Evolutionary conservation across 2,113 vertebrate genomes (phyloP).

Genomic region (Columba livia): DNA sequence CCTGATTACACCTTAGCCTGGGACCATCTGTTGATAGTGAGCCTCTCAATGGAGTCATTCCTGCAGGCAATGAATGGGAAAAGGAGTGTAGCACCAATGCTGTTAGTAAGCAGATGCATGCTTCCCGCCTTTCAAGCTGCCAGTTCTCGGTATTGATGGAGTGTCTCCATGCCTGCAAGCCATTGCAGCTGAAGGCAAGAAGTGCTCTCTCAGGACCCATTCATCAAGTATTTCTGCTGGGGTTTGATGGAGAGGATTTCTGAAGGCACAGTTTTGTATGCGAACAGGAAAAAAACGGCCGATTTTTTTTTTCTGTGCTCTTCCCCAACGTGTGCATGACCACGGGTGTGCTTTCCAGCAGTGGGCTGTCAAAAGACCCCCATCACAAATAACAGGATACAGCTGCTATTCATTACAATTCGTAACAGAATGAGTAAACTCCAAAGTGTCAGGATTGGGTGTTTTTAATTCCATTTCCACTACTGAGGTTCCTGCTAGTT

Average conservation of each 20-base stretch:
- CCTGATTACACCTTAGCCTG: conserved; percentile 74
- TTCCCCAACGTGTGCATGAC: background rate
- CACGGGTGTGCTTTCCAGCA: background rate
- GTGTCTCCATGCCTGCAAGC: conserved; percentile 61
- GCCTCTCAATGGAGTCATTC: conserved; percentile 68
- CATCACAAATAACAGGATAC: conserved; percentile 36
- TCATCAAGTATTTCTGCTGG: conserved; percentile 68
- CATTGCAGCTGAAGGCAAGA: conserved; percentile 63
- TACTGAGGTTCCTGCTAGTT: background rate
- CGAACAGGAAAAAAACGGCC: background rate
- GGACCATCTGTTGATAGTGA: conserved; percentile 75
- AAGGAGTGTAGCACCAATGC: conserved; percentile 28
- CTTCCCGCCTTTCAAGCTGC: conserved; percentile 70
- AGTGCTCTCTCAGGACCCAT: conserved; percentile 68
- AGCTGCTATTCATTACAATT: conserved; percentile 24
- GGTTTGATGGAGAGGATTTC: conserved; percentile 63
- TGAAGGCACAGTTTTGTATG: conserved; percentile 48
- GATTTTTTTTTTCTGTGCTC: background rate
- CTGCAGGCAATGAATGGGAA: conserved; percentile 68
- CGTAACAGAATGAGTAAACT: background rate
- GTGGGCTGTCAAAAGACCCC: background rate
- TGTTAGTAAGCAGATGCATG: conserved; percentile 74
- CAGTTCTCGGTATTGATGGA: conserved; percentile 66
- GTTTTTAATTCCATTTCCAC: conserved; percentile 14
- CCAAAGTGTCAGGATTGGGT: background rate